phyloP scores from a whole-genome alignment of 2,888 invertebrate species.

The Cryptocephalus primarius region DNA sequence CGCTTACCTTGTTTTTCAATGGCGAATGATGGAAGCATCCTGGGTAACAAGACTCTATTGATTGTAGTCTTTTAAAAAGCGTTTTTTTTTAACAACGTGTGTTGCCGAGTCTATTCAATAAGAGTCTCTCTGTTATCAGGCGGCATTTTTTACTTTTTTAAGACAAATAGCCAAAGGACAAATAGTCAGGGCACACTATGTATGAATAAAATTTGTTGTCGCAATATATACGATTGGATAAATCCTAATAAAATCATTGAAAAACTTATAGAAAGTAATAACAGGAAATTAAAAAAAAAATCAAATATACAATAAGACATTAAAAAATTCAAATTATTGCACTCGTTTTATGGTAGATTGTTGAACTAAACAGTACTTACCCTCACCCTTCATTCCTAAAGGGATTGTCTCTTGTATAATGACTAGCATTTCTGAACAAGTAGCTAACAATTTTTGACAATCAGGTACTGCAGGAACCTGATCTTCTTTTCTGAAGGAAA shows the following conservation, averaged over 20 bases:
- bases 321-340: background rate
- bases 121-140: no score
- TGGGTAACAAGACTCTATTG: background rate
- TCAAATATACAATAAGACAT: background rate
- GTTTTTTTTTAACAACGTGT: background rate
- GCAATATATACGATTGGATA: no score
- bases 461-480: slow-evolving; percentile 57
- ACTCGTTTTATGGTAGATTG: slow-evolving; percentile 4
- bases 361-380: slow-evolving; percentile 1
- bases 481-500: slow-evolving; percentile 47
- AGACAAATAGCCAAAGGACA: no score
- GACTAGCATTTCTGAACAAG: slow-evolving; percentile 73
- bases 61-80: background rate
- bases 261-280: no score
- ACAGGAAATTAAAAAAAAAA: background rate
- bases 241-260: no score
- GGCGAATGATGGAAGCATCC: no score
- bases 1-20: no score
- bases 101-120: no score
- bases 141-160: no score
- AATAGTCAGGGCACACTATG: no score
- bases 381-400: slow-evolving; percentile 51
- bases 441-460: slow-evolving; percentile 69
- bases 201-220: no score
- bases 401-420: slow-evolving; percentile 65